Evolutionary conservation across 2,888 invertebrate species (phyloP), one percentile per base, ranked within the genome.

Genomic region (Argyresthia albistria): DNA sequence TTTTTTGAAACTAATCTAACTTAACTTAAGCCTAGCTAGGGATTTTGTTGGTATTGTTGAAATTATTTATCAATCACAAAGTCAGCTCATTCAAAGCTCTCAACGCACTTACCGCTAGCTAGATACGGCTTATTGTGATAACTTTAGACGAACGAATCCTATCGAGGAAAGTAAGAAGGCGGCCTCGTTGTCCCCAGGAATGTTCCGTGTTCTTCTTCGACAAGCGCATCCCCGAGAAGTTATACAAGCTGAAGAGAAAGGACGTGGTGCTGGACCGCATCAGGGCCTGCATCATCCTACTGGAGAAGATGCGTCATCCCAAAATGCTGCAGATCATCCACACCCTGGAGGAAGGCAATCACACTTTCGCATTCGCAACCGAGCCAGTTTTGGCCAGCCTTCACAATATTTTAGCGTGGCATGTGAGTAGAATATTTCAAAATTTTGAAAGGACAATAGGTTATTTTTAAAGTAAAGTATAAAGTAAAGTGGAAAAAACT

Each of bases 141-240:
- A 25, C 25, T 25, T 25, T 25, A 25, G 25, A 25, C 25, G 25
- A 25, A 25, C 25, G 6, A 25, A 4, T 25, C 25, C 25, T 6
- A 2, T 25, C 25, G 25, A 4, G 25, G 25, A 25, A 25, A 25
- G 25, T 25, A 25, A 25, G 25, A 25, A 4, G 6, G 6, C 25
- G 25, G 25, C 8, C n/a, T n/a, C 54, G 60, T 58, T 59, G 60
- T 58, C 77, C 83, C 8, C 89, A 97, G 97, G 97, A 96, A 81
- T 96, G 95, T 58, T 97, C 97, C 0, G 93, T 98, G 58, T 97
- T 97, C 82, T 89, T 97, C 54, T 97, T 97, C 76, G 97, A 98
- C 80, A 98, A 98, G 76, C 92, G 95, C 59, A 92, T 93, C 53
- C 97, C 95, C 0, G 97, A 97, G 69, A 97, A 97, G 73, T 84